These are phyloP conservation scores for Muricea muricata DNA, from an alignment of 92 coral and sea anemone genomes.

Conservation along the genomic window DNA sequence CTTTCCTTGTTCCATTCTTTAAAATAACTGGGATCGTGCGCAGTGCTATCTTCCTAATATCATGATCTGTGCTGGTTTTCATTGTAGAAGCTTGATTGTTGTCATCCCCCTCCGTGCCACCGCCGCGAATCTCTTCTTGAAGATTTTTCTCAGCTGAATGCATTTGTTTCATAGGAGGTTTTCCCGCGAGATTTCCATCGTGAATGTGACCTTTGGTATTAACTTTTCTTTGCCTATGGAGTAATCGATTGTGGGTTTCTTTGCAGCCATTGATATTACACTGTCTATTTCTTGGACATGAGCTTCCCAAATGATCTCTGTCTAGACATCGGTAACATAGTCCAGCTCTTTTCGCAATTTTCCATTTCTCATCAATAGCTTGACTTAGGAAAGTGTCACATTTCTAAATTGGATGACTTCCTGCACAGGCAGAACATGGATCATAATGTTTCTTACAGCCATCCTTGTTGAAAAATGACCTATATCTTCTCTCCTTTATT, in stretches of 20 bases:
- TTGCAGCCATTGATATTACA: constrained; percentile 41
- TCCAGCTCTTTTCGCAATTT: constrained; percentile 57
- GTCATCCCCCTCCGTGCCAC: neutral
- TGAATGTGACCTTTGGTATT: neutral
- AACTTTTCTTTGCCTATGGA: constrained; percentile 13
- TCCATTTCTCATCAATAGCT: constrained; percentile 58
- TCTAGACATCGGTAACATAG: constrained; percentile 67
- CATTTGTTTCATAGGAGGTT: neutral
- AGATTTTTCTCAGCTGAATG: neutral
- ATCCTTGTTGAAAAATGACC: constrained; percentile 16
- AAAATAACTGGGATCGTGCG: constrained; percentile 52
- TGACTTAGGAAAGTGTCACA: constrained; percentile 55
- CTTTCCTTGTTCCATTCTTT: constrained; percentile 47
- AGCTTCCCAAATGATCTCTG: constrained; percentile 57
- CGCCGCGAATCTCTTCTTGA: neutral
- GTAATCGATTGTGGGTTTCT: constrained; percentile 37
- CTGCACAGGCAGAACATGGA: constrained; percentile 51
- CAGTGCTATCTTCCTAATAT: constrained; percentile 36
- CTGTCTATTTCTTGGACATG: constrained; percentile 42
- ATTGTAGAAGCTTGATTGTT: neutral
- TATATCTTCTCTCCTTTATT: neutral
- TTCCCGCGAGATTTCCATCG: neutral
- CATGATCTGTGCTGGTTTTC: constrained; percentile 28
- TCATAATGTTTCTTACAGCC: constrained; percentile 13
- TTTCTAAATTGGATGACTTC: constrained; percentile 59